Evolutionary conservation across 2,797 vertebrate species (phyloP).

Genomic region (Somateria mollissima): DNA sequence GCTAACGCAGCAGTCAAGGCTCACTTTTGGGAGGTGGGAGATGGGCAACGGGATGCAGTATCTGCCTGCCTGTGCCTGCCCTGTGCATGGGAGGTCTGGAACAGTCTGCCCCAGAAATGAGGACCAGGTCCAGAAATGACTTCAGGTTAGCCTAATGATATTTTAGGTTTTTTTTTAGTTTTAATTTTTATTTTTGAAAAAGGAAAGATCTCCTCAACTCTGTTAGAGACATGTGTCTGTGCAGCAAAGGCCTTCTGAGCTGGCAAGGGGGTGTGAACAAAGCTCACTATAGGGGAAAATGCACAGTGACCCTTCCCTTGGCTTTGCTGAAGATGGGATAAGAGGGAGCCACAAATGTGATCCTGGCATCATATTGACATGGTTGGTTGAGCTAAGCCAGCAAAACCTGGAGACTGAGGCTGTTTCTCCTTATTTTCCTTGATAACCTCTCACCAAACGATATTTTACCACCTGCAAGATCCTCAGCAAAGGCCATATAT

Average conservation of each 20-base stretch:
- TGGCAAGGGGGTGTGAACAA: neutral
- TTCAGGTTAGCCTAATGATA: neutral
- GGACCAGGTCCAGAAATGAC: neutral
- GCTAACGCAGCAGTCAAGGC: neutral
- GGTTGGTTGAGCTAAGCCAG: neutral
- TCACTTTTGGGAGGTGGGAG: neutral
- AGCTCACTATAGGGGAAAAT: neutral
- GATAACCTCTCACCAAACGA: neutral
- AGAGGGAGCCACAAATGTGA: neutral
- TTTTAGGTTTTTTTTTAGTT: neutral
- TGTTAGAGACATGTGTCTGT: neutral
- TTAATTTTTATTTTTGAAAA: neutral
- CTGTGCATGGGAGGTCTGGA: neutral
- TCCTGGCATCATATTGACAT: neutral
- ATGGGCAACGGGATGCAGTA: neutral
- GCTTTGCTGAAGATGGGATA: neutral
- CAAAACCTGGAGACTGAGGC: neutral
- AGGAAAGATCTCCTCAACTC: neutral
- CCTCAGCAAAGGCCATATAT: neutral
- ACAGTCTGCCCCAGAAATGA: neutral
- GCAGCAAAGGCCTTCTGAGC: neutral
- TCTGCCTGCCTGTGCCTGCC: neutral
- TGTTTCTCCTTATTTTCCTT: neutral
- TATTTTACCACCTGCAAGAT: neutral
- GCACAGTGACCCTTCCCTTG: neutral